These are phyloP conservation scores for Amphiduros pacificus DNA, from an alignment of 2,888 invertebrate species.

Conservation along the genomic window DNA sequence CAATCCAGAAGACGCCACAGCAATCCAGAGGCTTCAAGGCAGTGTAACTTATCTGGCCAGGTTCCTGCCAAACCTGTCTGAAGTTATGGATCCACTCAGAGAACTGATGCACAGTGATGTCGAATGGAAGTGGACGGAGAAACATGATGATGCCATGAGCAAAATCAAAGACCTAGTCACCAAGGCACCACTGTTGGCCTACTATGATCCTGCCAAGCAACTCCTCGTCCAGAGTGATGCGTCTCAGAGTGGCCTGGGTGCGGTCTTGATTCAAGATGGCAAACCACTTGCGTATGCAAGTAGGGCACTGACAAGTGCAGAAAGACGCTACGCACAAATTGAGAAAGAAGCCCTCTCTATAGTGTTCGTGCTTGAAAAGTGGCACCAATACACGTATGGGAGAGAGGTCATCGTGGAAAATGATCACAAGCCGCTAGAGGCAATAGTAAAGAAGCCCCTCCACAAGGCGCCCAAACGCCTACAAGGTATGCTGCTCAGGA, in stretches of 20 bases:
- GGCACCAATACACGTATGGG: constrained; percentile 21
- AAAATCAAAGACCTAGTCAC: constrained; percentile 1
- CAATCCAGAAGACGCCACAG: constrained; percentile 30
- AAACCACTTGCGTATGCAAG: constrained; percentile 16
- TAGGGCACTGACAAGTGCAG: constrained; percentile 11
- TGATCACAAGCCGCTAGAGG: background rate
- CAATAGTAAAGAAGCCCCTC: background rate
- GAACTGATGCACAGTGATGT: constrained; percentile 23
- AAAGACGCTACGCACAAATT: constrained; percentile 19
- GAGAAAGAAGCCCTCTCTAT: constrained; percentile 21
- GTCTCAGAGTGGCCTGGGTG: constrained; percentile 13
- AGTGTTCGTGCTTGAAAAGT: constrained; percentile 14
- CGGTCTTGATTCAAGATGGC: constrained; percentile 11
- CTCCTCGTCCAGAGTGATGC: constrained; percentile 18
- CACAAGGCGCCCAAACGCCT: constrained; percentile 1
- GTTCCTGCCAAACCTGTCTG: constrained; percentile 24
- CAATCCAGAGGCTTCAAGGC: constrained; percentile 26
- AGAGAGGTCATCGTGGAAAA: background rate
- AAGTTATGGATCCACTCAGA: constrained; percentile 14
- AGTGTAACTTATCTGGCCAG: constrained; percentile 24
- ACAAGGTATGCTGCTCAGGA: background rate
- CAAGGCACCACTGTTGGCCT: constrained; percentile 11
- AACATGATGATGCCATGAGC: constrained; percentile 23
- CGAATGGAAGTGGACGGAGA: constrained; percentile 22
- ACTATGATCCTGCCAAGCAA: constrained; percentile 15